Evolutionary conservation across 1,140 invertebrate genomes (phyloP).

Genomic region (Vanessa tameamea): DNA sequence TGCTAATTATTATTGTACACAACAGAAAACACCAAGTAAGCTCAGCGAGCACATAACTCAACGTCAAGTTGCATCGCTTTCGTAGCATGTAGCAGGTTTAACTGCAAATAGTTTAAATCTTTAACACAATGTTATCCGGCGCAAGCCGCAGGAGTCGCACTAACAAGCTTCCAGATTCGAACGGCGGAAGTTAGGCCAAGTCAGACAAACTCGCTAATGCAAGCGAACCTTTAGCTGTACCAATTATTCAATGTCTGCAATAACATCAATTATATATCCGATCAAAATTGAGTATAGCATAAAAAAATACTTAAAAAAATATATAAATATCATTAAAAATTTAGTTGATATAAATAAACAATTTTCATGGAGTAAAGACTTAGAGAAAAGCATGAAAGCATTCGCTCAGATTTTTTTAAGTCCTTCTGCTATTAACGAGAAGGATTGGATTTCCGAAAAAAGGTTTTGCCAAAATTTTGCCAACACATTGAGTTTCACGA

Average conservation of each 20-base stretch:
- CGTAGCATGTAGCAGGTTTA: conserved; percentile 29
- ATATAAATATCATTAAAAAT: too few species aligned
- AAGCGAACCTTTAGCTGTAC: background rate
- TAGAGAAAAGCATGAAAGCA: too few species aligned
- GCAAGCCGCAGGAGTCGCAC: conserved; percentile 16
- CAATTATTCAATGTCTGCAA: conserved; percentile 11
- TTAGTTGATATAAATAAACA: too few species aligned
- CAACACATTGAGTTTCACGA: too few species aligned
- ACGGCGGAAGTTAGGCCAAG: conserved; percentile 15
- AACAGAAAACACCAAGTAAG: conserved; percentile 35
- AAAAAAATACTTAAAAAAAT: too few species aligned
- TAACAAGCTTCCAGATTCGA: conserved; percentile 18
- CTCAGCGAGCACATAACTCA: conserved; percentile 34
- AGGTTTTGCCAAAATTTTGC: too few species aligned
- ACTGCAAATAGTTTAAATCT: conserved; percentile 60
- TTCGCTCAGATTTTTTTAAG: too few species aligned
- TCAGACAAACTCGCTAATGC: conserved; percentile 19
- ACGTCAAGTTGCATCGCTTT: conserved; percentile 32
- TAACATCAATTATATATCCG: background rate
- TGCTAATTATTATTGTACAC: conserved; percentile 9
- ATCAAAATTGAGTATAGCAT: too few species aligned
- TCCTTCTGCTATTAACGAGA: too few species aligned
- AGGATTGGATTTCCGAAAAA: too few species aligned
- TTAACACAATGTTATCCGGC: conserved; percentile 58
- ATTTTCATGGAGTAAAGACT: too few species aligned